Evolutionary conservation across 2,113 vertebrate genomes (phyloP).

Genomic region (Crotalus horridus): DNA sequence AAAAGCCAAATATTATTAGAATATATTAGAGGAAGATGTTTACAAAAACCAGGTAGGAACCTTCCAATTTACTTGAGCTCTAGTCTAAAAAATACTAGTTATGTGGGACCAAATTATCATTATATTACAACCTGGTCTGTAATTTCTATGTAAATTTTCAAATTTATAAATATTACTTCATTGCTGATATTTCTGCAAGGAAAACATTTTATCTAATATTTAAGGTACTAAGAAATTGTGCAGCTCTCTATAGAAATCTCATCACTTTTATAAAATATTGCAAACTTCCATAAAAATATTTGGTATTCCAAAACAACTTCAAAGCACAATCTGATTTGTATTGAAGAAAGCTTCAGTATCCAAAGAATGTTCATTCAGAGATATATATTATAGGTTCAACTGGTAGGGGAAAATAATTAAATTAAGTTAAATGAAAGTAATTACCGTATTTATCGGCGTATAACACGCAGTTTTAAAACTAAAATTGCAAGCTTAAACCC

Average conservation of each 20-base stretch:
- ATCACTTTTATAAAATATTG: neutral
- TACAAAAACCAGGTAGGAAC: slow-evolving; percentile 43
- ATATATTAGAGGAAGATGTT: slow-evolving; percentile 50
- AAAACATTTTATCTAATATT: slow-evolving; percentile 16
- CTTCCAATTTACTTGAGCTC: slow-evolving; percentile 61
- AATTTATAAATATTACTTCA: neutral
- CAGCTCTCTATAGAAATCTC: neutral
- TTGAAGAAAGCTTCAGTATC: neutral
- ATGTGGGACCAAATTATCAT: slow-evolving; percentile 27
- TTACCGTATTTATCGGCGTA: too few relatives aligned
- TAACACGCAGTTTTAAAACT: too few relatives aligned
- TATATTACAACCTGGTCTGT: neutral
- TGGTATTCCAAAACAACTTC: neutral
- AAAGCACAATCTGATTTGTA: neutral
- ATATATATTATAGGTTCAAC: neutral
- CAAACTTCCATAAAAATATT: neutral
- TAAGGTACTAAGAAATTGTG: slow-evolving; percentile 18
- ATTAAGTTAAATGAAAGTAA: neutral
- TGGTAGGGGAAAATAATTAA: neutral
- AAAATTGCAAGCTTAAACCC: too few relatives aligned
- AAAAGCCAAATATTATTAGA: slow-evolving; percentile 66
- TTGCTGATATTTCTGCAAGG: neutral
- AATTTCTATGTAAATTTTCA: neutral
- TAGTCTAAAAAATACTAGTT: slow-evolving; percentile 31
- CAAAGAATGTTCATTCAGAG: neutral